phyloP scores from a whole-genome alignment of 1,140 invertebrate genomes.

The Drosophila suzukii region DNA sequence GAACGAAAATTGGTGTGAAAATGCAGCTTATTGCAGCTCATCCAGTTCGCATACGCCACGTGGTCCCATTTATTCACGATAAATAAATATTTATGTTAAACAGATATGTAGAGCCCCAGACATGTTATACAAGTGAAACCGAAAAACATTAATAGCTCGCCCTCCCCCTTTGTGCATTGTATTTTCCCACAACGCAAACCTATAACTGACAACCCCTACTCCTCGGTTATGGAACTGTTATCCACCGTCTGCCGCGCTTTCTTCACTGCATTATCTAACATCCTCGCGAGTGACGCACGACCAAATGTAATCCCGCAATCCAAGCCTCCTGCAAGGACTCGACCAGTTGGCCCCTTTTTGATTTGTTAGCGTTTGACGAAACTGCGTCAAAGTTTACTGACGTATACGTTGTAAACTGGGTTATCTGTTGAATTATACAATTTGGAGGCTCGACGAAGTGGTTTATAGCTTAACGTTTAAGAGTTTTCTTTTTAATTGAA shows the following conservation, averaged over 20 bases:
- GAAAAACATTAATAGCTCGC: neutral
- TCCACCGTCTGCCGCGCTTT: conserved; percentile 1
- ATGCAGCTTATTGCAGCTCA: too few species aligned
- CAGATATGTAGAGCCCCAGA: neutral
- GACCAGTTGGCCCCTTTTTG: neutral
- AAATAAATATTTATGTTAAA: neutral
- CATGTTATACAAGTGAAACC: neutral
- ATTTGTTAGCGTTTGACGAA: neutral
- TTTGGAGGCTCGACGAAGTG: neutral
- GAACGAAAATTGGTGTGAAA: too few species aligned
- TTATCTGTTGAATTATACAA: neutral
- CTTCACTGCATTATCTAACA: conserved; percentile 13
- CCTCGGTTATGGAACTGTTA: neutral
- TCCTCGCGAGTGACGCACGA: conserved; percentile 18
- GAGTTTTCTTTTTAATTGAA: too few species aligned
- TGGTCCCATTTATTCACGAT: neutral
- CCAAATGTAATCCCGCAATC: conserved; percentile 8
- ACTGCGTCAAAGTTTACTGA: neutral
- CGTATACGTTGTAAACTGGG: neutral
- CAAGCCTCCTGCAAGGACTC: conserved; percentile 4
- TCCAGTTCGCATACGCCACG: neutral
- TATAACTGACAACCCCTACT: neutral
- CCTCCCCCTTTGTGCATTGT: neutral
- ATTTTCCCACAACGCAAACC: neutral
- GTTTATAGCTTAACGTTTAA: too few species aligned